Evolutionary conservation across 2,888 invertebrate genomes (phyloP).

Genomic region (Agrotis puta): DNA sequence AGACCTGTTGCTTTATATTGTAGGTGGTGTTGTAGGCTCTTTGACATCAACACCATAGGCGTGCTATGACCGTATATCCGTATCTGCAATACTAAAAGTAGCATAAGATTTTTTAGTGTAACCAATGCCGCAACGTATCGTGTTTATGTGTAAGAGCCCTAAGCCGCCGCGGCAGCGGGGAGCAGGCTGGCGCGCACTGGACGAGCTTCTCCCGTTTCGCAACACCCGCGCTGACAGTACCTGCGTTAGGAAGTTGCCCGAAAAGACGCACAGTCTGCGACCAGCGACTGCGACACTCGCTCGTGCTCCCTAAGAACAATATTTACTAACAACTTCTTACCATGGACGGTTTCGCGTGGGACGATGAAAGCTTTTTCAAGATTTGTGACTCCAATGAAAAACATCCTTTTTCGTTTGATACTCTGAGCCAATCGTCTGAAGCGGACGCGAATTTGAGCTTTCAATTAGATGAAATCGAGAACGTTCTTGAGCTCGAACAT

Average conservation of each 20-base stretch:
- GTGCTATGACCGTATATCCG: no score
- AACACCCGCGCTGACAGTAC: not conserved
- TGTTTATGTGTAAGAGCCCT: no score
- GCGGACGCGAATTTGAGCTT: rapidly evolving
- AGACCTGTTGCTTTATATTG: no score
- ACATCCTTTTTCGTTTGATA: not conserved
- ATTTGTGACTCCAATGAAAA: not conserved
- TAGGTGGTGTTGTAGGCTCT: no score
- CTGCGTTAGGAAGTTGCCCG: not conserved
- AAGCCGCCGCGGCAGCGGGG: no score
- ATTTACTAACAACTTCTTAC: not conserved
- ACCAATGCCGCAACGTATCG: no score
- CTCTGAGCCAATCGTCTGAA: no score
- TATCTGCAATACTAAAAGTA: no score
- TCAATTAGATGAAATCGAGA: not conserved
- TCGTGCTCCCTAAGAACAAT: not conserved
- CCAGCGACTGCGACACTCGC: conserved; percentile 2
- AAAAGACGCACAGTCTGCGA: conserved; percentile 13
- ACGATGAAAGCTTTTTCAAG: not conserved
- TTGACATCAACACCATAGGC: no score
- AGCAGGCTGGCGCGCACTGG: not conserved
- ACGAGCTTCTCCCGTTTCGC: conserved; percentile 10
- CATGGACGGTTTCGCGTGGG: conserved; percentile 10
- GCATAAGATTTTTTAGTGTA: no score
- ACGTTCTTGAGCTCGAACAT: not conserved